Evolutionary conservation across 2,888 invertebrate genomes (phyloP), one percentile per base, ranked within the genome.

Genomic region (Agrochola litura): DNA sequence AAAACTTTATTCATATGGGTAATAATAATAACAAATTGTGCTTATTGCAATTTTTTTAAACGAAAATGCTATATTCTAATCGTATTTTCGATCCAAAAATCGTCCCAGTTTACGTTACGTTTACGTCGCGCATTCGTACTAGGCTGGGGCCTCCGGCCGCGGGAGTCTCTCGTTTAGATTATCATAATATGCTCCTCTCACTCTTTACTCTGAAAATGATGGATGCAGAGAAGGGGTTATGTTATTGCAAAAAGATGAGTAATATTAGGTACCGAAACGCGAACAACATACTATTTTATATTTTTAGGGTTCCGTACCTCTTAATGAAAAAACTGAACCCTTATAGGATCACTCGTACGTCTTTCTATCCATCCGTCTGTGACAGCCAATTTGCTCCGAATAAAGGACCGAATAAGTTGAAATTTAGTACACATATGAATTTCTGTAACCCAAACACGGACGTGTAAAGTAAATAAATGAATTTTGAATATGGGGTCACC

Each of bases 161-260:
- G 16, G 6, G 58, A 72, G 12, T 46, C 30, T n/a, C 43, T 73
- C 56, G 14, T 66, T 79, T 14, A 22, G 58, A 70, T 65, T 66
- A 78, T 46, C 37, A 66, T 56, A 71, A 49, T 58, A 49, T 6
- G 65, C 25, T 49, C 41, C 58, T 43, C 16, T 46, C 60, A 49
- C 49, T 56, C 19, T 60, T 52, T 68, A 8, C 63, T 67, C 43
- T 79, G 37, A 54, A 22, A 46, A 60, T 71, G 49, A 79, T 66
- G 52, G 37, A 52, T 69, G 43, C 58, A 25, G 14, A n/a, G 14
- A 77, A n/a, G 52, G 64, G 65, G 3, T 66, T 25, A 72, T 54
- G 19, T 63, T 63, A 46, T 25, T 63, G 54, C 52, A 54, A 14
- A n/a, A 52, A 58, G 19, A 70, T 77, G 37, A n/a, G 30, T 14